Base-by-base conservation (phyloP, 1,140 invertebrate species). In the Ostrea edulis region DNA sequence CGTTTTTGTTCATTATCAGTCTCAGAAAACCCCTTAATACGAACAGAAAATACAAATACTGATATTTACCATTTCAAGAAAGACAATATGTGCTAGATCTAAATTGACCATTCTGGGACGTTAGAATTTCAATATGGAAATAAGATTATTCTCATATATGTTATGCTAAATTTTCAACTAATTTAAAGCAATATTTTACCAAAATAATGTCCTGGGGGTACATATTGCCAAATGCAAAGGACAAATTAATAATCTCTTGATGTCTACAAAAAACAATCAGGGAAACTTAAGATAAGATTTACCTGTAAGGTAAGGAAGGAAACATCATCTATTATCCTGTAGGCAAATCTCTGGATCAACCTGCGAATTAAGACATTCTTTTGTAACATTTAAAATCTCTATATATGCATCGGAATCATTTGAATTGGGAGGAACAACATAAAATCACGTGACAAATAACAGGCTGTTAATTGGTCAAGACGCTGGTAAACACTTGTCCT, bases 321-420 rank as follows among this genome's bases (percentile, higher is more conserved):
- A 83, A 83, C 82, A 83, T 83, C 14, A 17, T 83, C 12, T 53
- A 51, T 88, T 86, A 44, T 68, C 54, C 65, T 44, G 82, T 58
- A 87, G 20, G 9, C 89, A n/a, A 4, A 44, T 53, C 9, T 58
- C 54, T 68, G 82, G 82, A 29, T 85, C 83, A 20, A 51, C n/a
- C 82, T 54, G 53, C 22, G 53, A 83, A 0, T 82, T 88, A 83
- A 81, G 71, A 85, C 25, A 90, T 54, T 17, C 54, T 81, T 58
- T 86, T 90, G 87, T 22, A 90, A 89, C 20, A 83, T 52, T 51
- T 58, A 8, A 62, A 86, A 82, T 77, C 68, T 77, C 68, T 77
- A 77, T 77, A 85, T 52, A 71, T 71, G 68, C 68, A 77, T 77
- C 68, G 68, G 29, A 77, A 77, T 77, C 68, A 77, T 77, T 77